Base-by-base conservation (phyloP, 1,140 invertebrate genomes). In the Leucophenga varia region DNA sequence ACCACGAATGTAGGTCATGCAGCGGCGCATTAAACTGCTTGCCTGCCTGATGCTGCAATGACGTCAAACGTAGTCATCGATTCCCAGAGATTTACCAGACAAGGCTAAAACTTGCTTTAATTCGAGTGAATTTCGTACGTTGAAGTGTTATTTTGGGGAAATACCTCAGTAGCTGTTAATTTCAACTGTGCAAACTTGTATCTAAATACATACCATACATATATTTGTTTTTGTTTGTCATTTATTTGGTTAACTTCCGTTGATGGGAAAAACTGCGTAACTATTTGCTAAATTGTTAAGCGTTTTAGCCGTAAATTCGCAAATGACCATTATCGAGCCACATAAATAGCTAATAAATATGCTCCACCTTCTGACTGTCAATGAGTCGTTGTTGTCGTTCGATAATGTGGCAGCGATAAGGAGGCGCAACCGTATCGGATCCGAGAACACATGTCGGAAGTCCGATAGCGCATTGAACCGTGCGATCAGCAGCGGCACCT, bases 301-400 rank as follows among this genome's bases (percentile, higher is more conserved):
- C 56, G 59, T 59, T 52, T 59, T 16, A 37, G 56, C 49, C 53
- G 53, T 57, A 52, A 67, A 65, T 45, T 52, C 46, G 22, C 45
- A 59, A 67, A 61, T 59, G 50, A 43, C 47, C 48, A 65, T 64
- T 64, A 64, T 47, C 32, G 12, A 18, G 36, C 38, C 46, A 57
- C 32, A 67, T 67, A 65, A 61, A 61, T 67, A 34, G 52, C 49
- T 54, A 65, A 56, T 65, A n/a, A n/a, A n/a, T 31, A 12, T 32
- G 45, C 42, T 37, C 31, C 35, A 36, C 35, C 30, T 6, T 2
- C 36, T 46, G 61, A 65, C 61, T 65, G 35, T 13, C 58, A 65
- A 65, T 64, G 30, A 61, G 55, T 19, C 17, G 28, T 17, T 20
- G 13, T 17, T 20, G 18, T n/a, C n/a, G n/a, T n/a, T n/a, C n/a